These are phyloP conservation scores for Drosophila multiciliata DNA, from an alignment of 2,888 invertebrate genomes.

Conservation along the genomic window DNA sequence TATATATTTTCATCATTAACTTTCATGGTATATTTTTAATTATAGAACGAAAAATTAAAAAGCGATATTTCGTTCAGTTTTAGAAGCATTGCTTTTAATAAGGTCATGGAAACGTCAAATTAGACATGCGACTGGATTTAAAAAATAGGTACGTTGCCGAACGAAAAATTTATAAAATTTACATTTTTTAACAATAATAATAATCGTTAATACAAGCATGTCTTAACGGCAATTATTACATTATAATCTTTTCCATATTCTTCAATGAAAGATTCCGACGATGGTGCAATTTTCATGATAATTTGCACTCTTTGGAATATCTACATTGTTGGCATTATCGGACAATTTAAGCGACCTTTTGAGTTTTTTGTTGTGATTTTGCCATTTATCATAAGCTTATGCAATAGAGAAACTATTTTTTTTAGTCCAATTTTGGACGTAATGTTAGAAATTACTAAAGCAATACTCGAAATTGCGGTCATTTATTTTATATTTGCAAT, in stretches of 20 bases:
- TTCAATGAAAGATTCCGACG: neutral
- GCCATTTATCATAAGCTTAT: too few relatives aligned
- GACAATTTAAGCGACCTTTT: neutral
- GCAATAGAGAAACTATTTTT: too few relatives aligned
- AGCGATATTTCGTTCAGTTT: neutral
- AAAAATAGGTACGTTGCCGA: too few relatives aligned
- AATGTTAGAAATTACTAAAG: neutral
- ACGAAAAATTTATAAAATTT: neutral
- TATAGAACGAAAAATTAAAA: neutral
- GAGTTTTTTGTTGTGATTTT: neutral
- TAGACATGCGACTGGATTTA: too few relatives aligned
- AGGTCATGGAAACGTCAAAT: neutral
- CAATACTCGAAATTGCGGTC: neutral
- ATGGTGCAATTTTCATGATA: neutral
- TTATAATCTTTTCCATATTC: neutral
- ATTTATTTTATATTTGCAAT: neutral
- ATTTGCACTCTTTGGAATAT: neutral
- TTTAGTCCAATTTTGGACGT: neutral
- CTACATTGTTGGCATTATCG: too few relatives aligned
- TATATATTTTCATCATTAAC: neutral
- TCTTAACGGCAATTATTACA: neutral
- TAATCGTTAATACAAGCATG: neutral
- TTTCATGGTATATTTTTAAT: neutral
- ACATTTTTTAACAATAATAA: neutral
- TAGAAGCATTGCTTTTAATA: fast-evolving